Evolutionary conservation across 2,113 vertebrate genomes (phyloP), one percentile per base, ranked within the genome.

Genomic region (Tangachromis dhanisi): DNA sequence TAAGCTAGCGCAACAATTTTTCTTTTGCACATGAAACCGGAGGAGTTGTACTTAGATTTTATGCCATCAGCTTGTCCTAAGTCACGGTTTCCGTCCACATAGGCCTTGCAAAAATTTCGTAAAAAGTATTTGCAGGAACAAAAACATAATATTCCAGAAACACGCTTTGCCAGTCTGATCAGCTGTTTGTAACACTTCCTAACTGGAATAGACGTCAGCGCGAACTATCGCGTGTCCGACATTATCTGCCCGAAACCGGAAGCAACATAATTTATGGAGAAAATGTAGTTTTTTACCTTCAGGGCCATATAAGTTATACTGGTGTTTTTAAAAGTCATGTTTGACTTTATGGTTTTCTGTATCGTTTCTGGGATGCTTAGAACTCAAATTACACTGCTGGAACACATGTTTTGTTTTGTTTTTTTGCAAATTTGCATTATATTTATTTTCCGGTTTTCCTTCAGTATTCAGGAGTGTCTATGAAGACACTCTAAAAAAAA

Each of bases 211-310:
- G 53, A 8, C 1, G 0, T 5, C 53, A 26, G 53, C 2, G 4
- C 1, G 51, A 55, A 55, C 53, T 24, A 55, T 55, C 21, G 0
- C 53, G 0, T 55, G 53, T 7, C 6, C 0, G 0, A 0, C 6
- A 55, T 55, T 24, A 55, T 13, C 21, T 55, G 21, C 21, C 53
- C 4, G 0, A 55, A 55, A 55, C 21, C 0, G 11, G 1, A 55
- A 13, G 21, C 0, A 4, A 55, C 1, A 0, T 24, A 1, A 55
- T 55, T 24, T 8, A 24, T 55, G 21, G 53, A 13, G 11, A 55
- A 55, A 55, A 55, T 55, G 11, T 55, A 13, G 53, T 24, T 55
- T 7, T 55, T 0, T 4, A 24, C 53, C 53, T 55, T 55, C 21
- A 55, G 53, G 6, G 53, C 0, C 53, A 0, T 55, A 26, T 55